Conservation (phyloP, 1,140 invertebrate genomes). For the Drosophila subpulchrella region DNA sequence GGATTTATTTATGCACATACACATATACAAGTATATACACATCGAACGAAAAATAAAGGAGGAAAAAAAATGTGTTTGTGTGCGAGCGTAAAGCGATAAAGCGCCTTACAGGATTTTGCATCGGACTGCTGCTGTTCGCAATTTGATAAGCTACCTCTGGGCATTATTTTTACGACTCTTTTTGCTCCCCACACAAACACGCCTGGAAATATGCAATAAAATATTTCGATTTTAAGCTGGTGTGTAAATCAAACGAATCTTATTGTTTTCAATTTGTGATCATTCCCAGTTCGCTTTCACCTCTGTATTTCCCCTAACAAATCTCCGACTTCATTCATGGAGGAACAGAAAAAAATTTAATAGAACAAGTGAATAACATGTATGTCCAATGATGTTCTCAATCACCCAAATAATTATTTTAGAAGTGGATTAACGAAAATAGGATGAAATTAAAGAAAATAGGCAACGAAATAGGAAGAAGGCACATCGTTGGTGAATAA, state of each 20-base stretch:
- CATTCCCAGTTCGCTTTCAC: constrained; percentile 1
- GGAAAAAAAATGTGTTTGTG: constrained; percentile 25
- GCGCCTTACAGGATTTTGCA: constrained; percentile 80
- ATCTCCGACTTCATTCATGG: constrained; percentile 1
- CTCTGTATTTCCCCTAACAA: constrained; percentile 3
- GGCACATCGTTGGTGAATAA: too few relatives aligned
- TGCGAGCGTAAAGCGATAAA: constrained; percentile 73
- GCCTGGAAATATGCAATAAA: constrained; percentile 76
- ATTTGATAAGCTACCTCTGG: constrained; percentile 79
- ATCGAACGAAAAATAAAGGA: neutral
- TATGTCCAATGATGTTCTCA: too few relatives aligned
- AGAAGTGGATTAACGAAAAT: too few relatives aligned
- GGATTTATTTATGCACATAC: constrained; percentile 74
- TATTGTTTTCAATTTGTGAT: constrained; percentile 73
- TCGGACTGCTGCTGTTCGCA: constrained; percentile 74
- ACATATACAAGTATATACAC: constrained; percentile 14
- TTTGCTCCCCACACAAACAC: constrained; percentile 38
- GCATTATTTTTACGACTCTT: constrained; percentile 80
- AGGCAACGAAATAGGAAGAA: too few relatives aligned
- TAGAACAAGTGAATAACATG: too few relatives aligned
- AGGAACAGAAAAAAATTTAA: too few relatives aligned
- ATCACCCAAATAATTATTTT: too few relatives aligned
- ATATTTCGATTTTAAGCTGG: constrained; percentile 76
- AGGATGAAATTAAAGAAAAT: too few relatives aligned
- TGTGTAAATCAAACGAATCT: constrained; percentile 78